Evolutionary conservation across 2,113 vertebrate species (phyloP).

Genomic region (Tupaia tana): DNA sequence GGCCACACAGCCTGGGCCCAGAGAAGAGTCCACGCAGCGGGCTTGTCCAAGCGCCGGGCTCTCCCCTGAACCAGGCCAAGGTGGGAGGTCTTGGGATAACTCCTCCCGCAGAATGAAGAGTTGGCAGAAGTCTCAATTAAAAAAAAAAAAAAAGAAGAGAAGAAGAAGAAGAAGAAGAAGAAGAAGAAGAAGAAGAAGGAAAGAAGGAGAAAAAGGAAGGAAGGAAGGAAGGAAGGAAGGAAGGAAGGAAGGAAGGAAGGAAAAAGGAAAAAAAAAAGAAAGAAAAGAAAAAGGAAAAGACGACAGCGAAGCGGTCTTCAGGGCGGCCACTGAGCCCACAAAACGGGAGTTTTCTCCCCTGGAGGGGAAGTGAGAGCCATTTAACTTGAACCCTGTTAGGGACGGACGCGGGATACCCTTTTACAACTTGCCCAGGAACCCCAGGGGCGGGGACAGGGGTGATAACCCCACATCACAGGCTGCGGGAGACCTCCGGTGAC

Average conservation of each 20-base stretch:
- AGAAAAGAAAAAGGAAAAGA: background rate
- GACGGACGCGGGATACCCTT: background rate
- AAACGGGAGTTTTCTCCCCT: too few relatives aligned
- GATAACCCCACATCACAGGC: background rate
- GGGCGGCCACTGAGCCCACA: background rate
- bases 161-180: too few relatives aligned
- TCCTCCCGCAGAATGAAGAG: background rate
- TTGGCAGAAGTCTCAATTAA: background rate
- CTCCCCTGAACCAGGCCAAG: background rate
- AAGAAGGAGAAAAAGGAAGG: too few relatives aligned
- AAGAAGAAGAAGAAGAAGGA: background rate
- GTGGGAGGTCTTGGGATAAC: background rate
- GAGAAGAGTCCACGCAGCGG: background rate
- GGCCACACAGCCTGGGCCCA: background rate
- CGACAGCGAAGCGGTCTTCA: background rate
- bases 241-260: too few relatives aligned
- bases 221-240: too few relatives aligned
- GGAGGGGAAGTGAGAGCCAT: background rate
- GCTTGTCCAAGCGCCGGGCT: accelerated
- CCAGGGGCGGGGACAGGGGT: background rate
- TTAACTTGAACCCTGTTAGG: background rate
- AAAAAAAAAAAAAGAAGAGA: background rate
- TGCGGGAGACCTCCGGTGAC: background rate
- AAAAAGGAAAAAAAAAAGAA: too few relatives aligned
- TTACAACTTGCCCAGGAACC: background rate